Base-by-base conservation (phyloP, 2,888 invertebrate genomes). In the Ctena decussata region DNA sequence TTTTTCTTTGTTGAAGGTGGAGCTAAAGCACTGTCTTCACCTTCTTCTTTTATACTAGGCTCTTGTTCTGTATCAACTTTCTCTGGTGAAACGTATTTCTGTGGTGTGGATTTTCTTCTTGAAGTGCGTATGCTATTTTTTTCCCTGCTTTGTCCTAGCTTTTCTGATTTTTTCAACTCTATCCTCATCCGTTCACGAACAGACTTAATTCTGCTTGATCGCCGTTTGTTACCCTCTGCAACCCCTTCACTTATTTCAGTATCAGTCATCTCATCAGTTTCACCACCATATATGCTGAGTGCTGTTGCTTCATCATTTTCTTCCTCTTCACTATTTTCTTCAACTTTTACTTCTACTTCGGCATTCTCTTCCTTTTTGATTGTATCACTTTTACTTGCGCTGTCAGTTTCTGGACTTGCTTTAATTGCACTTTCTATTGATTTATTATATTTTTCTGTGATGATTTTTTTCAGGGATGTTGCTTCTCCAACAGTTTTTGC, bases 21-120 rank as follows among this genome's bases (percentile, higher is more conserved):
- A 18, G 24, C 27, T 5, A 11, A 11, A 30, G 30, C 18, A 27
- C 6, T 5, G 6, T 8, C 3, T 60, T 60, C 27, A 30, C 11
- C 18, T 5, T 60, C 60, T 30, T 27, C 30, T 11, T 6, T 30
- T 27, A 27, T 30, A 18, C 18, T 21, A 15, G 3, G 11, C 18
- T 5, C 27, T 30, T 24, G 27, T 30, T 60, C 30, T 18, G 6
- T 21, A 24, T 18, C 30, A 5, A 35, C 69, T 37, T 24, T 21
- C 35, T 6, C 30, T 18, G 30, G 30, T 60, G 30, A 6, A 6
- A 30, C 30, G 27, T 60, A 60, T 27, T 30, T 60, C 27, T 30
- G 6, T 30, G 60, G 60, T 74, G 39, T 57, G 53, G 53, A 49
- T 27, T 74, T 57, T 39, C 53, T 49, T 57, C 57, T 74, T 24